phyloP scores from a whole-genome alignment of 1,140 invertebrate species.

The Solenopsis fugax region DNA sequence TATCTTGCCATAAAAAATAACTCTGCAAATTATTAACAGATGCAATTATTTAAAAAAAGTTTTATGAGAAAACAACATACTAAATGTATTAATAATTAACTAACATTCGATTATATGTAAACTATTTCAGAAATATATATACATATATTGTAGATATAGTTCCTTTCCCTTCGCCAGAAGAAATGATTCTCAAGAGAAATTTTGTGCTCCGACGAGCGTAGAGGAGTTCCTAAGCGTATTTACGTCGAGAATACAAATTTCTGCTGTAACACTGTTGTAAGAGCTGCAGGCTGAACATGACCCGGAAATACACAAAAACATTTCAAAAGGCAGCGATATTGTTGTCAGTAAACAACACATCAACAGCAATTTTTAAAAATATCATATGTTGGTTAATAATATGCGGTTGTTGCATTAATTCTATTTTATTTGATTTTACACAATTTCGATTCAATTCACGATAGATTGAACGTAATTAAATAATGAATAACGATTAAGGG shows the following conservation, averaged over 20 bases:
- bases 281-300: background rate
- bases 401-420: background rate
- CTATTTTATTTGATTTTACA: background rate
- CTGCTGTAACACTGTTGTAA: slow-evolving; percentile 5
- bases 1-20: background rate
- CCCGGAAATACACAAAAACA: background rate
- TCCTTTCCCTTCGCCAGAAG: background rate
- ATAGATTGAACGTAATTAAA: slow-evolving; percentile 2
- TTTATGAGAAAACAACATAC: background rate
- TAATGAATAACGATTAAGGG: slow-evolving; percentile 10
- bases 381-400: background rate
- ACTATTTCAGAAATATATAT: background rate
- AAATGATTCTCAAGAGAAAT: slow-evolving; percentile 60
- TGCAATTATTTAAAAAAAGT: background rate
- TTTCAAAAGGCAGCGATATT: background rate
- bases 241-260: slow-evolving; percentile 32
- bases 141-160: too few species aligned
- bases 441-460: background rate
- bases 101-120: background rate
- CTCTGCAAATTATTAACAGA: background rate
- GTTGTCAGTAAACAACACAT: background rate
- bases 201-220: slow-evolving; percentile 44
- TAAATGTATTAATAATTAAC: background rate
- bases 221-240: slow-evolving; percentile 18
- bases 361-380: background rate